Conservation (phyloP, 2,113 vertebrate genomes). For the Acinonyx jubatus region DNA sequence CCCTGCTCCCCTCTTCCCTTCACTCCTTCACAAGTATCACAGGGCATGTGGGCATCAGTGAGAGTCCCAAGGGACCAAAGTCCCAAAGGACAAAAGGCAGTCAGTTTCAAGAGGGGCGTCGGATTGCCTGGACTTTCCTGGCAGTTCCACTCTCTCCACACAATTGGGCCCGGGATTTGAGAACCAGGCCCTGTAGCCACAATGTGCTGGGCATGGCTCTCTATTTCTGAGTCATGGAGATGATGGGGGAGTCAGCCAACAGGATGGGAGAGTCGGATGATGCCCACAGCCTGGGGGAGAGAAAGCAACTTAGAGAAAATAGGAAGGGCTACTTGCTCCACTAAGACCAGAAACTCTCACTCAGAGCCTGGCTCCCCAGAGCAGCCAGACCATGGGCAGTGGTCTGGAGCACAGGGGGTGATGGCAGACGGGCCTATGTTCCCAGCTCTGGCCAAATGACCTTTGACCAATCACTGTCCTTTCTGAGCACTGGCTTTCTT, state of each 20-base stretch:
- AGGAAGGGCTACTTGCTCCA: not conserved
- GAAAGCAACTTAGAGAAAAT: not conserved
- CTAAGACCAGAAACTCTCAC: not conserved
- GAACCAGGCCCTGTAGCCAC: accelerated
- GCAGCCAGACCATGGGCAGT: not conserved
- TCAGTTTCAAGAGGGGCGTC: not conserved
- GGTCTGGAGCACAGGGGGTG: not conserved
- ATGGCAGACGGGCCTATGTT: accelerated
- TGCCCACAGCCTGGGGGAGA: not conserved
- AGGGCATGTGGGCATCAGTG: accelerated
- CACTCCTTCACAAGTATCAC: not conserved
- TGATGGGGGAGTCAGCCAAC: not conserved
- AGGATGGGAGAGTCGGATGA: not conserved
- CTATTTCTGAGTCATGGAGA: accelerated
- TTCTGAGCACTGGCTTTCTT: not conserved
- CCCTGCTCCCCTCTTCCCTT: not conserved
- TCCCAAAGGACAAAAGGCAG: not conserved
- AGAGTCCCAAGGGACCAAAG: not conserved
- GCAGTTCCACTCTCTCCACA: not conserved
- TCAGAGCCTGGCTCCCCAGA: not conserved
- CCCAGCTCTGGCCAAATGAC: not conserved
- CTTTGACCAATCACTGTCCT: not conserved
- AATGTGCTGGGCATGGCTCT: not conserved
- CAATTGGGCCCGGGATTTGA: not conserved
- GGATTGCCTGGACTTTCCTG: not conserved